phyloP scores from a whole-genome alignment of 2,113 vertebrate genomes.

The Leptosomus discolor region DNA sequence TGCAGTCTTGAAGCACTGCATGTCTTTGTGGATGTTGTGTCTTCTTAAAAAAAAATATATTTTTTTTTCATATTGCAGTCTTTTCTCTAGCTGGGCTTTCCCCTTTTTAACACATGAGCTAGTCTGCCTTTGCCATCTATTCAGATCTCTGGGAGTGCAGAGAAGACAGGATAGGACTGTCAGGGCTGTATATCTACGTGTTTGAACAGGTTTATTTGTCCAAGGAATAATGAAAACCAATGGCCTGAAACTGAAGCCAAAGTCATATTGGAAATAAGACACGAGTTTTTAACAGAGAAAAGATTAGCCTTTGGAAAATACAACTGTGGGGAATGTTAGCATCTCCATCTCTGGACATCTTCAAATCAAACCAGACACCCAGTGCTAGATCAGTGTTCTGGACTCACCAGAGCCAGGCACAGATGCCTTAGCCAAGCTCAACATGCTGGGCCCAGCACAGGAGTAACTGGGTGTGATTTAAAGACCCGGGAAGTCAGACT shows the following conservation, averaged over 20 bases:
- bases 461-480: background rate
- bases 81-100: background rate
- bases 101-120: background rate
- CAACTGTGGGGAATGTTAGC: background rate
- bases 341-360: background rate
- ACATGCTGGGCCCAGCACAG: background rate
- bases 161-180: background rate
- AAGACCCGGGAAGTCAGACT: background rate
- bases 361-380: background rate
- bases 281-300: background rate
- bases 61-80: background rate
- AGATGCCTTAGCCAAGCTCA: background rate
- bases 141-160: background rate
- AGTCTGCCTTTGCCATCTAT: background rate
- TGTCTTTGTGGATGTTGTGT: background rate
- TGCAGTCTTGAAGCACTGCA: background rate
- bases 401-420: background rate
- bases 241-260: constrained; percentile 8
- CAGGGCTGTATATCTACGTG: background rate
- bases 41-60: background rate
- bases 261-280: background rate
- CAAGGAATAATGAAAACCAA: constrained; percentile 45
- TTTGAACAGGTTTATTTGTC: constrained; percentile 16
- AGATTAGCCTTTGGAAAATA: constrained; percentile 6
- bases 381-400: background rate